Percentiles rank a stretch among this genome's conserved stretches.
Conservation (phyloP, 2,888 invertebrate species). For the Aspidiotus destructor region DNA sequence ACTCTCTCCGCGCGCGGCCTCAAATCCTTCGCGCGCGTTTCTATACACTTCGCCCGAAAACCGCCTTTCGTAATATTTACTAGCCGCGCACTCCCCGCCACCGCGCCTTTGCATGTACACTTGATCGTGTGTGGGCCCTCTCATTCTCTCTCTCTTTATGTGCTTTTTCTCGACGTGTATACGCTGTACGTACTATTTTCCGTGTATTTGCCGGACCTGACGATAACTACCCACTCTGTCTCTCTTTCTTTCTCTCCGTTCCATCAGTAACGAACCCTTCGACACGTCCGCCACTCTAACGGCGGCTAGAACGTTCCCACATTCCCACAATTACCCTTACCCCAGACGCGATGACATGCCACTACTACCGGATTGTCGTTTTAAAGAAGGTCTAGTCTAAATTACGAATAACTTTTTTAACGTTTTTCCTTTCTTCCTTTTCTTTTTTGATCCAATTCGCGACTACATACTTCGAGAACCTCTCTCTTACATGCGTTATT, state of each 20-base stretch:
- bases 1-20: slow-evolving; percentile 9
- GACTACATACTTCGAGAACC: too few relatives aligned
- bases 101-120: not conserved
- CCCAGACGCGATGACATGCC: slow-evolving; percentile 10
- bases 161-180: slow-evolving; percentile 1
- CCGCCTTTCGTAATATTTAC: slow-evolving; percentile 29
- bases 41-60: slow-evolving; percentile 6
- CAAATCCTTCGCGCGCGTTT: not conserved
- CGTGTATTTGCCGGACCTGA: slow-evolving; percentile 3
- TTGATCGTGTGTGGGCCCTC: slow-evolving; percentile 3
- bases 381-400: slow-evolving; percentile 3
- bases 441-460: not conserved
- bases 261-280: slow-evolving; percentile 9
- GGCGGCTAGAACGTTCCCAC: slow-evolving; percentile 2
- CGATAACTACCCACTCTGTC: not conserved
- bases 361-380: not conserved
- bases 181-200: not conserved
- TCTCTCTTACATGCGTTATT: too few relatives aligned
- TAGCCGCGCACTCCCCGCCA: slow-evolving; percentile 4
- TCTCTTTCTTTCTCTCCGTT: too few relatives aligned
- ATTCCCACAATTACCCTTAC: slow-evolving; percentile 15
- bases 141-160: not conserved
- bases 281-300: not conserved
- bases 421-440: not conserved
- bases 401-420: slow-evolving; percentile 6